Evolutionary conservation across 2,113 vertebrate genomes (phyloP), one percentile per base, ranked within the genome.

Genomic region (Varanus salvator): DNA sequence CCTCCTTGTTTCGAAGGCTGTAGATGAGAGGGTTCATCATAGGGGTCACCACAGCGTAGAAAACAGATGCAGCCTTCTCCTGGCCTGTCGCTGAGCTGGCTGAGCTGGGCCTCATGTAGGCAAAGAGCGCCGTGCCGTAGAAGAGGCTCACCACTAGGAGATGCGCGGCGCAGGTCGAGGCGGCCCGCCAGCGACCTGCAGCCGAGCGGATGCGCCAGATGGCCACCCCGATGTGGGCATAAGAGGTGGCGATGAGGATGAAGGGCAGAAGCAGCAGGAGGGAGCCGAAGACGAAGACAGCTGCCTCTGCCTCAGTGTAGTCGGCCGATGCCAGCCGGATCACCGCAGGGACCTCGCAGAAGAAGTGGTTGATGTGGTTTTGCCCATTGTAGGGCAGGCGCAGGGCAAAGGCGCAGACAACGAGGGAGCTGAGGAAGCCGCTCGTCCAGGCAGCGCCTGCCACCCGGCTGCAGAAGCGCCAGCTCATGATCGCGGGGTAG

Each of bases 11-110:
- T 48, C 92, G 88, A 29, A 93, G 90, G 25, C 84, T 92, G 0
- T 95, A 95, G 81, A 92, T 92, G 57, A 93, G 80, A 21, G 92
- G 94, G 11, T 92, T 93, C 50, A 95, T 93, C 91, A 92, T 90
- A 74, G 94, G 92, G 0, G 94, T 95, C n/a, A 95, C 68, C 0
- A 90, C 91, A 52, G 93, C 94, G 75, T 96, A 94, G 86, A 94
- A 83, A 69, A 94, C 87, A 50, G 94, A 93, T 80, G 94, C 89
- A 0, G 89, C 87, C 81, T 93, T 94, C 89, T 94, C 92, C 60
- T 92, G 86, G 14, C 92, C 87, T 0, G 93, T 92, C 15, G 91
- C 72, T 12, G 91, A 80, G 66, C 91, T 91, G 74, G 89, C 88
- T 0, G 93, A 93, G 84, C 88, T 91, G 27, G 90, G 94, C 68